Percentiles rank a stretch among this genome's conserved stretches.
phyloP scores from a whole-genome alignment of 1,140 invertebrate genomes.

The Druon quercuslanigerum region DNA sequence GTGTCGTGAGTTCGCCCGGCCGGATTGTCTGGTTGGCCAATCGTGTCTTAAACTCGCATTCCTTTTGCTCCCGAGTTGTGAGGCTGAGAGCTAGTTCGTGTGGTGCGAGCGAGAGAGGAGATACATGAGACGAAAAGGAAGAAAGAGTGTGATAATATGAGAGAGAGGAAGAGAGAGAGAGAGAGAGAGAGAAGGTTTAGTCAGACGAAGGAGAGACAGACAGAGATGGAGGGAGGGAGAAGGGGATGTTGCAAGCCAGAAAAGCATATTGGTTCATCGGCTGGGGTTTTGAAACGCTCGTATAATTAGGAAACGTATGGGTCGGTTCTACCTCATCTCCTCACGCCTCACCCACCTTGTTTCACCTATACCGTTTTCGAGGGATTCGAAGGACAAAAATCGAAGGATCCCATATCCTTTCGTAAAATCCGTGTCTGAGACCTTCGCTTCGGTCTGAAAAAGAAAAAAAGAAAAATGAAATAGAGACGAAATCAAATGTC shows the following conservation, averaged over 20 bases:
- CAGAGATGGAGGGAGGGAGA: slow-evolving; percentile 41
- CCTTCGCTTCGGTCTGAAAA: slow-evolving; percentile 12
- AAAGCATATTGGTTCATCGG: slow-evolving; percentile 74
- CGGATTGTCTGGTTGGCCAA: slow-evolving; percentile 64
- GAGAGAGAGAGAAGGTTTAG: slow-evolving; percentile 51
- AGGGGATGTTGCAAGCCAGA: slow-evolving; percentile 68
- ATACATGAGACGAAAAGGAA: slow-evolving; percentile 34
- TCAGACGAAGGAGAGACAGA: slow-evolving; percentile 57
- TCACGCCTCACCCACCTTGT: slow-evolving; percentile 32
- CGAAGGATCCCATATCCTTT: slow-evolving; percentile 24
- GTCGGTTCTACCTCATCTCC: slow-evolving; percentile 47
- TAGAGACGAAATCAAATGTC: background rate
- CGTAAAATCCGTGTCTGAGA: slow-evolving; percentile 2
- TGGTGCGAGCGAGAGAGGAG: slow-evolving; percentile 38
- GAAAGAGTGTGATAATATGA: slow-evolving; percentile 38
- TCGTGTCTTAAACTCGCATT: slow-evolving; percentile 68
- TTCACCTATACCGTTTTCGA: slow-evolving; percentile 23
- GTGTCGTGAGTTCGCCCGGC: slow-evolving; percentile 49
- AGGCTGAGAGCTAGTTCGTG: slow-evolving; percentile 36
- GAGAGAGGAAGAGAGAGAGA: slow-evolving; percentile 14
- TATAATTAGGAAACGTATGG: slow-evolving; percentile 72
- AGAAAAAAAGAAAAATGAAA: slow-evolving; percentile 3
- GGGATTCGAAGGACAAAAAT: slow-evolving; percentile 23
- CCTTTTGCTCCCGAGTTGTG: slow-evolving; percentile 58
- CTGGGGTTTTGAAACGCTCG: slow-evolving; percentile 68